phyloP scores from a whole-genome alignment of 37 sponge, comb jelly and placozoan species.

The Chondrosia reniformis region DNA sequence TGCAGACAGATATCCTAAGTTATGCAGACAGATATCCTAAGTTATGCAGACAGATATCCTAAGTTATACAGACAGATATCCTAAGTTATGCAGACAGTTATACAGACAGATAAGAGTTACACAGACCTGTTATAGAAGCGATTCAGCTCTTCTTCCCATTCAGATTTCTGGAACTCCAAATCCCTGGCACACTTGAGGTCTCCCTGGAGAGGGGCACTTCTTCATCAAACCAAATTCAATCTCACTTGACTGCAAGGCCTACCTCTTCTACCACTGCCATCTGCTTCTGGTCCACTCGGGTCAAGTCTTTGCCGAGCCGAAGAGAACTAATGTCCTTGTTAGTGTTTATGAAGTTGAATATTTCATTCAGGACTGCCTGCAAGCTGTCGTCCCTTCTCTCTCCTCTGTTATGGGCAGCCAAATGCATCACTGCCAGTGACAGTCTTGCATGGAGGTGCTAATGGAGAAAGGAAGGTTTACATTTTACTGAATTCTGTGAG shows the following conservation, averaged over 20 bases:
- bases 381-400: constrained; percentile 1
- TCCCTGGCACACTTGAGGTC: constrained; percentile 57
- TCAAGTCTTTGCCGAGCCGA: no score
- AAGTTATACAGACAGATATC: neutral
- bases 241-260: no score
- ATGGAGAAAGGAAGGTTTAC: neutral
- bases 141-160: constrained; percentile 33
- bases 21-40: constrained; percentile 10
- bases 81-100: no score
- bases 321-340: no score
- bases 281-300: no score
- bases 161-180: constrained; percentile 31
- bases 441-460: neutral
- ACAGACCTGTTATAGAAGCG: constrained; percentile 42
- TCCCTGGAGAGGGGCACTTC: constrained; percentile 9
- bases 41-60: constrained; percentile 13
- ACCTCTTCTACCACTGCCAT: no score
- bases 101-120: no score
- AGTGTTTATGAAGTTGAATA: no score
- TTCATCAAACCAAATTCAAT: no score
- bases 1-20: constrained; percentile 13
- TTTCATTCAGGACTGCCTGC: neutral
- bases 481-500: neutral
- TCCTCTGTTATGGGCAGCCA: no score
- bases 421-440: no score